A percentile compares a stretch with the other conserved stretches of the same genome.
Conservation (phyloP, 2,113 vertebrate genomes). For the Fulmarus glacialis region DNA sequence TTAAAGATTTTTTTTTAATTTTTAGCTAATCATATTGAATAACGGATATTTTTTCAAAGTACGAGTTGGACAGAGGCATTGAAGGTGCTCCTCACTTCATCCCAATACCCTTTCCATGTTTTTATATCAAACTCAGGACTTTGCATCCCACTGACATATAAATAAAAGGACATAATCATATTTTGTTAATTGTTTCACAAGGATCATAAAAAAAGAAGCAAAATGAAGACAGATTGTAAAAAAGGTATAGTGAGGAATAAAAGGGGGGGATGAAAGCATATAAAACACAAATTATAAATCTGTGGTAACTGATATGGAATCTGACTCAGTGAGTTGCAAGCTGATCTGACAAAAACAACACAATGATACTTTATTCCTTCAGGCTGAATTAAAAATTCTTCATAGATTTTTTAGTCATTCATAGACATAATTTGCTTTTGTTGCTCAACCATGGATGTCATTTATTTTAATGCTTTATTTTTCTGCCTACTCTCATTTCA, state of each 20-base stretch:
- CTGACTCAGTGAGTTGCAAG: not conserved
- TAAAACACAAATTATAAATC: not conserved
- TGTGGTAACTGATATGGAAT: not conserved
- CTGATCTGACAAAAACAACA: not conserved
- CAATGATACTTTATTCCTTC: not conserved
- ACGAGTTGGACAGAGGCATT: not conserved
- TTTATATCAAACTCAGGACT: not conserved
- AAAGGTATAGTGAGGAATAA: not conserved
- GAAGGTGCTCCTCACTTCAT: not conserved
- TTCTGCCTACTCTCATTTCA: not conserved
- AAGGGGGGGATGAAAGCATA: not conserved
- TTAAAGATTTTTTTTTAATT: not conserved
- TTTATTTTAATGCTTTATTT: not conserved
- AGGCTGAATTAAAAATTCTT: not conserved
- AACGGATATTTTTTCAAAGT: not conserved
- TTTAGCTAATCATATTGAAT: not conserved
- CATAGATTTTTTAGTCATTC: not conserved
- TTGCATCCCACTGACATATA: not conserved
- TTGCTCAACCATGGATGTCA: not conserved
- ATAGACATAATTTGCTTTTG: not conserved
- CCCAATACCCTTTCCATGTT: not conserved
- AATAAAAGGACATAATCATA: not conserved
- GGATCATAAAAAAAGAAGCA: not conserved
- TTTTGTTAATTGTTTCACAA: not conserved
- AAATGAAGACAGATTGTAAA: not conserved